Evolutionary conservation across 2,888 invertebrate genomes (phyloP), one percentile per base, ranked within the genome.

Genomic region (Hirtodrosophila duncani): DNA sequence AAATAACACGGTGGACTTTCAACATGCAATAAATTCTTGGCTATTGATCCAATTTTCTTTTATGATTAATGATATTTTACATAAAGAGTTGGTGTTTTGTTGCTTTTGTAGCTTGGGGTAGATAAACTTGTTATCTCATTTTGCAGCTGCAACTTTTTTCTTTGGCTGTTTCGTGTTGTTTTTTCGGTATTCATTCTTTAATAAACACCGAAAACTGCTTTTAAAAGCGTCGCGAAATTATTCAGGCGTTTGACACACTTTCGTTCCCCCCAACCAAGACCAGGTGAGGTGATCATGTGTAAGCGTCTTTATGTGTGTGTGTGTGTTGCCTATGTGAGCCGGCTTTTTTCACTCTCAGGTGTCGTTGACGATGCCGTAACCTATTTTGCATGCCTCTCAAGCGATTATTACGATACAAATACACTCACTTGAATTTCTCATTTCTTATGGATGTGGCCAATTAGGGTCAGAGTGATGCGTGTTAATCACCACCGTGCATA

Each of bases 241-340:
- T 80, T 75, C 71, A 67, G 58, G 34, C 81, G 61, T 71, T 72
- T 78, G 81, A 77, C 78, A 82, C 81, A 79, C 82, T 80, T 81
- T 78, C 70, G 51, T 64, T 68, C 46, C 33, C 49, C 36, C n/a
- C 41, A 18, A 31, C 27, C 36, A 44, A 56, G 34, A 64, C 51
- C 29, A 45, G 53, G 39, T 21, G 26, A 24, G 39, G 29, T 24
- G 41, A 50, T 34, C 30, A n/a, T 14, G 9, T 30, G 6, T 45
- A 33, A 33, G 36, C 18, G 23, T 21, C 11, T 14, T 8, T 14
- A 8, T 10, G 17, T 17, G 27, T 20, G 23, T 39, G 26, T 42
- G 8, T 39, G 29, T 49, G 10, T 27, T 31, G 18, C 24, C 4
- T 41, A 26, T 26, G 27, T 42, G 5, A 62, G 58, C 57, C 62